These are phyloP conservation scores for Xyliphius kryptos DNA, from an alignment of 2,113 vertebrate genomes.

Conservation along the genomic window DNA sequence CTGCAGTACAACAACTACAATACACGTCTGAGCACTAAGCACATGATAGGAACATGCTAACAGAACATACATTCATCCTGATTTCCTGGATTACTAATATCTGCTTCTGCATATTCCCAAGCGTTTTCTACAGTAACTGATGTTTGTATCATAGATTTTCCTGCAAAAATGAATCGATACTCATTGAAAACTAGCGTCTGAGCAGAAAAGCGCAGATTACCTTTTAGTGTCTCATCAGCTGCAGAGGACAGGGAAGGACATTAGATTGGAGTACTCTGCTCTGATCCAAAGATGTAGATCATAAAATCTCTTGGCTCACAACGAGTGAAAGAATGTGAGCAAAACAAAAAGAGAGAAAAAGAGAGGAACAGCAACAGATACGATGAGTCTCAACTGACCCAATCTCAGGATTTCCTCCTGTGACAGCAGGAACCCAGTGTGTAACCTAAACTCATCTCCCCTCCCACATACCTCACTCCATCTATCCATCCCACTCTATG, in stretches of 20 bases:
- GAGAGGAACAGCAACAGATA: constrained; percentile 1
- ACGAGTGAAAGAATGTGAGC: no score
- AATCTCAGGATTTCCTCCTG: constrained; percentile 50
- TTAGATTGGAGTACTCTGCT: background rate
- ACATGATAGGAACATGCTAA: no score
- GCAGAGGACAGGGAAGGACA: background rate
- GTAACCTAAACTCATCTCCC: constrained; percentile 37
- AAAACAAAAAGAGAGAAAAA: constrained; percentile 6
- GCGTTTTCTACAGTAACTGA: no score
- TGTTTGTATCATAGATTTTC: no score
- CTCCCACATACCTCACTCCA: constrained; percentile 36
- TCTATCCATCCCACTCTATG: constrained; percentile 34
- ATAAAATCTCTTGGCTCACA: no score
- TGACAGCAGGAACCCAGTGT: constrained; percentile 34
- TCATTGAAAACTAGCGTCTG: no score
- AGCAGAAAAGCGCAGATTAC: constrained; percentile 35
- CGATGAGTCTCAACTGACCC: constrained; percentile 19
- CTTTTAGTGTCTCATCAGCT: constrained; percentile 41
- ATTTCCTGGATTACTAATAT: no score
- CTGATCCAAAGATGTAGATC: background rate
- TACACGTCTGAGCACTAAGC: background rate
- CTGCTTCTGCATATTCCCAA: no score
- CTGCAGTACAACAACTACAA: background rate
- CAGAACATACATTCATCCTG: no score
- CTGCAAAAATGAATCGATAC: no score